A percentile compares a stretch with the other conserved stretches of the same genome.
phyloP scores from a whole-genome alignment of 37 sponge, comb jelly and placozoan genomes.

The Petrosia ficiformis region DNA sequence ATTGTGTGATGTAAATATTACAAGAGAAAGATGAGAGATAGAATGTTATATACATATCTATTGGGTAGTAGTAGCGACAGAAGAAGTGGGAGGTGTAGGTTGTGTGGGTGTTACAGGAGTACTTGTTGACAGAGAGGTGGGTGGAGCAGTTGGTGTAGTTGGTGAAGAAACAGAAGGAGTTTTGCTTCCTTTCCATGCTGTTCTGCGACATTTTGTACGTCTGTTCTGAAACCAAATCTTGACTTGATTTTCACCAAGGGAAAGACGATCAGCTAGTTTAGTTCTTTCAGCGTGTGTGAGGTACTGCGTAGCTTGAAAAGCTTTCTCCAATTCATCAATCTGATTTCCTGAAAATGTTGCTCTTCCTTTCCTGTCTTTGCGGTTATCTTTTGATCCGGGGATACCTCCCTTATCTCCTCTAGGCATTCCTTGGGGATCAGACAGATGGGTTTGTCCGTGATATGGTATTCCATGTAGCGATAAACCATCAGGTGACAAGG shows the following conservation, averaged over 20 bases:
- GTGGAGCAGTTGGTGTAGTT: constrained; percentile 3
- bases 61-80: too few species aligned
- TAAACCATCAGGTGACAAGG: neutral
- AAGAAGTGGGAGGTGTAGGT: too few species aligned
- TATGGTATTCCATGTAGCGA: neutral
- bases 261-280: constrained; percentile 58
- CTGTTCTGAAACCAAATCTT: constrained; percentile 89
- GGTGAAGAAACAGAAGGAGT: neutral
- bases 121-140: neutral
- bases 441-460: neutral
- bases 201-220: constrained; percentile 74
- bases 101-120: constrained; percentile 6
- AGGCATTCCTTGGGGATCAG: too few species aligned
- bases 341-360: constrained; percentile 76
- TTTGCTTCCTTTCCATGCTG: constrained; percentile 60
- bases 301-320: constrained; percentile 69
- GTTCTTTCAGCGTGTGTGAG: constrained; percentile 69
- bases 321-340: constrained; percentile 82
- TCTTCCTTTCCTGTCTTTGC: constrained; percentile 64
- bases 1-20: too few species aligned
- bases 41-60: too few species aligned
- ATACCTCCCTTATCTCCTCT: neutral
- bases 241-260: constrained; percentile 72
- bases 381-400: constrained; percentile 18
- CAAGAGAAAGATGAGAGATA: too few species aligned